phyloP scores from a whole-genome alignment of 2,888 invertebrate species.

The Leptopterna dolabrata region DNA sequence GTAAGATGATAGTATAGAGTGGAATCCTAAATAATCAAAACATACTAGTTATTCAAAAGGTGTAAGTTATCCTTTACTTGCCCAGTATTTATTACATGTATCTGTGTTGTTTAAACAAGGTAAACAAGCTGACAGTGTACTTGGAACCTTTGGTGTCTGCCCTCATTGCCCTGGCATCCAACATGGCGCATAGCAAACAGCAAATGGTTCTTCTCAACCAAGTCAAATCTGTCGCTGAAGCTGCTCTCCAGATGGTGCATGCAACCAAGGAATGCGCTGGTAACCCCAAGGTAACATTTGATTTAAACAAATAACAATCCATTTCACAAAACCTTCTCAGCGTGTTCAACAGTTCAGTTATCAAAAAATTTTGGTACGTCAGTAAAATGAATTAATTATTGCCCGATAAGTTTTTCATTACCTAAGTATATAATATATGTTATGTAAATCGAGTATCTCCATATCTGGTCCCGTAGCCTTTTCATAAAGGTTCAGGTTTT shows the following conservation, averaged over 20 bases:
- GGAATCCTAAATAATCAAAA: background rate
- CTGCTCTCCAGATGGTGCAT: slow-evolving; percentile 86
- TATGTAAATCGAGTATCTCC: too few species aligned
- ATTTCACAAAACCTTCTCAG: too few species aligned
- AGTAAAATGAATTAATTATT: too few species aligned
- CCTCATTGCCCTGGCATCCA: slow-evolving; percentile 88
- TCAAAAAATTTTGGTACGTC: background rate
- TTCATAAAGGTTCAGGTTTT: too few species aligned
- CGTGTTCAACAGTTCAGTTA: background rate
- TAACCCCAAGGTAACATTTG: slow-evolving; percentile 79
- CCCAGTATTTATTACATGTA: too few species aligned
- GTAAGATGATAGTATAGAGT: slow-evolving; percentile 69
- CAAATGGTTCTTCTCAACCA: slow-evolving; percentile 91
- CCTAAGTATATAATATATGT: too few species aligned
- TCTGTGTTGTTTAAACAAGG: background rate
- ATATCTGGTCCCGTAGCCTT: too few species aligned
- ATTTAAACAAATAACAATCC: background rate
- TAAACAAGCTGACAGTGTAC: slow-evolving; percentile 73
- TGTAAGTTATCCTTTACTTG: too few species aligned
- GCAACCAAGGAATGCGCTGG: slow-evolving; percentile 91
- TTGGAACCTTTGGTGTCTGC: slow-evolving; percentile 88
- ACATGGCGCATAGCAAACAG: slow-evolving; percentile 86
- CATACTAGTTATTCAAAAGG: background rate
- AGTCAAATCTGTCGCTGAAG: slow-evolving; percentile 93
- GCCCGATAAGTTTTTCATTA: too few species aligned